phyloP scores from a whole-genome alignment of 2,113 vertebrate genomes.

The Rhinoderma darwinii region DNA sequence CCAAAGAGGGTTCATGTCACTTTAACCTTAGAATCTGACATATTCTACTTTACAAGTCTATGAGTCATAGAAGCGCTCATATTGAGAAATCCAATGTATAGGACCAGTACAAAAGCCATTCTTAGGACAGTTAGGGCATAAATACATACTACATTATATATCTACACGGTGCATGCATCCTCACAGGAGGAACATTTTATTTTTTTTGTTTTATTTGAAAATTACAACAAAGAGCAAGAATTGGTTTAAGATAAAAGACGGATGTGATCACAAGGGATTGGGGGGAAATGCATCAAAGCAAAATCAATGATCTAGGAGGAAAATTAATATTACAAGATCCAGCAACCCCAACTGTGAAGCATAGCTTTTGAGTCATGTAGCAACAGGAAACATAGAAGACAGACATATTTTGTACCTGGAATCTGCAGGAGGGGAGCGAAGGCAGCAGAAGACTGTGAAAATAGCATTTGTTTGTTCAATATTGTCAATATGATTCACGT shows the following conservation, averaged over 20 bases:
- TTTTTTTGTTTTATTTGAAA: slow-evolving; percentile 12
- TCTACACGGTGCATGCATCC: neutral
- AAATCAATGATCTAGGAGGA: slow-evolving; percentile 51
- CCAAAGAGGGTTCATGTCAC: slow-evolving; percentile 12
- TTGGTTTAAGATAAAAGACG: slow-evolving; percentile 51
- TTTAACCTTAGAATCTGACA: slow-evolving; percentile 24
- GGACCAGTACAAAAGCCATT: neutral
- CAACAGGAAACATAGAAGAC: slow-evolving; percentile 33
- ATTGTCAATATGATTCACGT: slow-evolving; percentile 18
- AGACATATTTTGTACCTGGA: slow-evolving; percentile 28
- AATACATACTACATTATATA: neutral
- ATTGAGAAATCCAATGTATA: neutral
- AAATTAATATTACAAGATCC: slow-evolving; percentile 57
- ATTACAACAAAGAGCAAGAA: slow-evolving; percentile 46
- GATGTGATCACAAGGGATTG: slow-evolving; percentile 33
- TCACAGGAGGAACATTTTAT: neutral
- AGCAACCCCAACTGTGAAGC: slow-evolving; percentile 52
- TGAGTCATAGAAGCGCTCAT: neutral
- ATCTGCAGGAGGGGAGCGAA: slow-evolving; percentile 19
- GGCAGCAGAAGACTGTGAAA: slow-evolving; percentile 14
- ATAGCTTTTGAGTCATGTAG: slow-evolving; percentile 39
- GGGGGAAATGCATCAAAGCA: slow-evolving; percentile 47
- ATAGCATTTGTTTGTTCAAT: slow-evolving; percentile 19
- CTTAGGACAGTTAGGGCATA: slow-evolving; percentile 9
- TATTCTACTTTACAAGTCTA: neutral